Conservation (phyloP, 2,797 vertebrate species). For the Cetoscarus ocellatus region DNA sequence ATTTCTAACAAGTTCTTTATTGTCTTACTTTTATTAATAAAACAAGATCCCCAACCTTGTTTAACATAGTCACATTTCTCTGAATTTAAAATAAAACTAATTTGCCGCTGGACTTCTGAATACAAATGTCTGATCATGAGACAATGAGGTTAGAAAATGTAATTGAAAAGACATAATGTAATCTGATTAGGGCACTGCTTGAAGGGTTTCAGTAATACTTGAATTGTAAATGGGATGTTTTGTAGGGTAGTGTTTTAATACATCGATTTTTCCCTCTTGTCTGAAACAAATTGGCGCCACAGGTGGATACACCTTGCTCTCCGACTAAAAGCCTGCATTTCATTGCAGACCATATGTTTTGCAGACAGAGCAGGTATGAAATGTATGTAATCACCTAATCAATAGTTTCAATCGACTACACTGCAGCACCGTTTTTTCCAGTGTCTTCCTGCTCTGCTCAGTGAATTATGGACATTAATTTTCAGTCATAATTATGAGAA, state of each 20-base stretch:
- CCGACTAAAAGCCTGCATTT: constrained; percentile 25
- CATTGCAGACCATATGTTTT: constrained; percentile 39
- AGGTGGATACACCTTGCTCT: constrained; percentile 26
- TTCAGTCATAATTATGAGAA: constrained; percentile 70
- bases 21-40: too few relatives aligned
- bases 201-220: constrained; percentile 31
- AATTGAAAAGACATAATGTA: constrained; percentile 43
- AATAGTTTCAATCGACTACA: constrained; percentile 50
- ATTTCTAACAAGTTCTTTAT: too few relatives aligned
- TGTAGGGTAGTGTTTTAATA: constrained; percentile 25
- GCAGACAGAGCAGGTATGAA: constrained; percentile 42
- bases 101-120: constrained; percentile 19
- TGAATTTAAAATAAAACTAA: too few relatives aligned
- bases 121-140: constrained; percentile 49
- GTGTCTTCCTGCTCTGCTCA: constrained; percentile 43
- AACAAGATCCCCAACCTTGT: too few relatives aligned
- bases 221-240: constrained; percentile 47
- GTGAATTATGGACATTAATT: constrained; percentile 69
- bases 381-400: constrained; percentile 56
- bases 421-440: constrained; percentile 39
- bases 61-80: too few relatives aligned
- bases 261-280: constrained; percentile 35
- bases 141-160: constrained; percentile 42
- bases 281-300: constrained; percentile 31
- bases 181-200: constrained; percentile 49